Evolutionary conservation across 1,140 invertebrate genomes (phyloP).

Genomic region (Sarcophaga peregrina): DNA sequence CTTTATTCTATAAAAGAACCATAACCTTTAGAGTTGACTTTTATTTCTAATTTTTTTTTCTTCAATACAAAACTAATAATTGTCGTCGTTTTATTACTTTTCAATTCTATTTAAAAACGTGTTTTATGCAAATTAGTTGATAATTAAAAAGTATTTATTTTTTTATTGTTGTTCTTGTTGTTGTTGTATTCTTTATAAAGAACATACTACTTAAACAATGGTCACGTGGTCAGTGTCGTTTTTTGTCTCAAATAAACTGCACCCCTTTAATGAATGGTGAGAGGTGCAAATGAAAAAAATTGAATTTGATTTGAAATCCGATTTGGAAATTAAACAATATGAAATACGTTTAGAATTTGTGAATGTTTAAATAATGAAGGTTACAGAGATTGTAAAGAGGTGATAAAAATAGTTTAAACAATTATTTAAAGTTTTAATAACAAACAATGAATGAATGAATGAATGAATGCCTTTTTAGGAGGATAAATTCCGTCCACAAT

Average conservation of each 20-base stretch:
- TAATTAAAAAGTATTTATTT: slow-evolving; percentile 28
- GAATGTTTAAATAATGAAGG: no score
- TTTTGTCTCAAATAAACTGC: neutral
- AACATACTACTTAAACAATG: neutral
- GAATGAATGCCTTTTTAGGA: no score
- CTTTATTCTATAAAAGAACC: neutral
- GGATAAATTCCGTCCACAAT: no score
- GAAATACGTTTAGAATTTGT: neutral
- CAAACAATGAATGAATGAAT: no score
- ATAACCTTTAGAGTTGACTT: neutral
- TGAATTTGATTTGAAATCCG: neutral
- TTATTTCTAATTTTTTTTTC: neutral
- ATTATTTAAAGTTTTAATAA: no score
- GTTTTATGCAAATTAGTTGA: slow-evolving; percentile 10
- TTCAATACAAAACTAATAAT: neutral
- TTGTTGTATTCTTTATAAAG: neutral
- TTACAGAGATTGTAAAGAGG: no score
- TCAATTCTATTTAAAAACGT: neutral
- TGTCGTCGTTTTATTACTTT: neutral
- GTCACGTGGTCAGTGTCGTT: neutral
- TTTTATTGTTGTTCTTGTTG: slow-evolving; percentile 47
- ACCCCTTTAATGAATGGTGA: neutral
- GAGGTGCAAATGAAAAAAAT: no score
- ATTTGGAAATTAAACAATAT: neutral
- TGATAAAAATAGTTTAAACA: no score